Percentiles rank a stretch among this genome's conserved stretches.
These are phyloP conservation scores for Lemur catta DNA, from an alignment of 2,797 vertebrate species.

Conservation along the genomic window DNA sequence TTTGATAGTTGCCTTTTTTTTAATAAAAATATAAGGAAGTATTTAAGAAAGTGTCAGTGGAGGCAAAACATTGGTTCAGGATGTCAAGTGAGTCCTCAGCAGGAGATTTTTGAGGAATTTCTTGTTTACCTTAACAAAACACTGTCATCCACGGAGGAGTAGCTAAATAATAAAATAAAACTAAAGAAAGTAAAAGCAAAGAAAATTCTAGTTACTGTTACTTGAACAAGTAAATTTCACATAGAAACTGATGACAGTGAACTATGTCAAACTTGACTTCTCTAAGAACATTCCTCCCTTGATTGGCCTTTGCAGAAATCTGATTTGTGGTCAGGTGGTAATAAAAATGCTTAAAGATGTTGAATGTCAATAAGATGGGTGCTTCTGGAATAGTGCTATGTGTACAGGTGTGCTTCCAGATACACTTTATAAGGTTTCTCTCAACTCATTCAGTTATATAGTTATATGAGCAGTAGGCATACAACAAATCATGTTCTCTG, in stretches of 20 bases:
- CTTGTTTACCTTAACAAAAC: slow-evolving; percentile 9
- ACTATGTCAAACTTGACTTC: not conserved
- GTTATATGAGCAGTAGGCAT: not conserved
- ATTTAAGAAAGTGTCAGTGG: slow-evolving; percentile 14
- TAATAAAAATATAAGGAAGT: not conserved
- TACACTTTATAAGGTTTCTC: not conserved
- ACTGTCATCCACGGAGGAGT: not conserved
- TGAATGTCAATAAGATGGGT: not conserved
- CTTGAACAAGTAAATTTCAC: not conserved
- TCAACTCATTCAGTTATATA: not conserved
- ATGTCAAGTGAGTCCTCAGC: not conserved
- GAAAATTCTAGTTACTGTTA: not conserved
- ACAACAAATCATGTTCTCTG: not conserved
- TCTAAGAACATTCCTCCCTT: not conserved
- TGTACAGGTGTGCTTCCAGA: not conserved
- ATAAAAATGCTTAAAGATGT: not conserved
- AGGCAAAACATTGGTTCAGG: not conserved
- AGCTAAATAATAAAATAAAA: not conserved
- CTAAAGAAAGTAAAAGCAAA: not conserved
- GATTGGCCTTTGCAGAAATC: not conserved
- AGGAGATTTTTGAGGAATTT: not conserved
- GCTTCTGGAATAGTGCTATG: not conserved
- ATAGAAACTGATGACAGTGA: not conserved
- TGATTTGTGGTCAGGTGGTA: not conserved
- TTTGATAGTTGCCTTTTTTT: not conserved